Percentiles rank a stretch among this genome's conserved stretches.
Evolutionary conservation across 2,113 vertebrate genomes (phyloP).

Genomic region (Vimba vimba): DNA sequence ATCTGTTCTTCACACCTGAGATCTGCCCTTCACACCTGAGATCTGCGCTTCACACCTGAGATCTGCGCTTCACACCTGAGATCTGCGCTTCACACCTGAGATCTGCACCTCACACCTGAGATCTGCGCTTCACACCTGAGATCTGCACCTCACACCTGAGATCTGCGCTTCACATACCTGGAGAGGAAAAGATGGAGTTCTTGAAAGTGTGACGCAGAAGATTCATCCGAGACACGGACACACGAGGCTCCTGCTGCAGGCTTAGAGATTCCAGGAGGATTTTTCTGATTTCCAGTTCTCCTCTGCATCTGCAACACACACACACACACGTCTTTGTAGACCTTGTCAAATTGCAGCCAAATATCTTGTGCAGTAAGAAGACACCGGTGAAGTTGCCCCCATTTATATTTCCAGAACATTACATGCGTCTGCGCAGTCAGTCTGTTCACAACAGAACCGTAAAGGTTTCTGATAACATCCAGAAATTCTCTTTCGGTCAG

Average conservation of each 20-base stretch:
- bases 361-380: not conserved
- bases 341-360: not conserved
- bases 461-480: not conserved
- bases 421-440: not conserved
- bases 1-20: no score
- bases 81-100: no score
- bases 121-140: no score
- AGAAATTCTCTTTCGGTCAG: not conserved
- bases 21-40: no score
- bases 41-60: no score
- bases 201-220: slow-evolving; percentile 49
- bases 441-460: not conserved
- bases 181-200: not conserved
- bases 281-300: slow-evolving; percentile 62
- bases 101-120: no score
- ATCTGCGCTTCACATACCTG: no score
- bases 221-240: slow-evolving; percentile 58
- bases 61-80: no score
- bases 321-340: not conserved
- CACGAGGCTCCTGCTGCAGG: slow-evolving; percentile 67
- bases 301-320: slow-evolving; percentile 64
- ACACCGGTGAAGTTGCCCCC: not conserved
- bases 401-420: not conserved
- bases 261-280: slow-evolving; percentile 66
- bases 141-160: no score